Percentiles rank a stretch among this genome's conserved stretches.
Conservation (phyloP, 2,113 vertebrate genomes). For the Tonatia bakeri region DNA sequence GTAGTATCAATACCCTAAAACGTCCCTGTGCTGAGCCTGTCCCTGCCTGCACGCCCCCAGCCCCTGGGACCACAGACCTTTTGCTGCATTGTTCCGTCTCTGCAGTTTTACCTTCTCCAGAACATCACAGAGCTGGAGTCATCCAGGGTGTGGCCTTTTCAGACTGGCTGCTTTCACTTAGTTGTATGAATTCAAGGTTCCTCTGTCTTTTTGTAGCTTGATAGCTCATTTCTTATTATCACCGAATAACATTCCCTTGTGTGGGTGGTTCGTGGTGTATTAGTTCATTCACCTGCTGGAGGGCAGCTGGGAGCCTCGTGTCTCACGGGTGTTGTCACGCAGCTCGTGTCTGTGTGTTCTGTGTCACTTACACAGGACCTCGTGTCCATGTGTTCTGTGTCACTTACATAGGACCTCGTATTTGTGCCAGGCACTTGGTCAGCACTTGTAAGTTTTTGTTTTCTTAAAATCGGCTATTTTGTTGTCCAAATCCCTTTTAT, state of each 20-base stretch:
- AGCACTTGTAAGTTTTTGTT: neutral
- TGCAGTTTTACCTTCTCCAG: too few relatives aligned
- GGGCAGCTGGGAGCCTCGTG: neutral
- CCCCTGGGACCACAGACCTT: neutral
- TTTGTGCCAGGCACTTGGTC: neutral
- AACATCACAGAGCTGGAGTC: fast-evolving
- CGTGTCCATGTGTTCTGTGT: neutral
- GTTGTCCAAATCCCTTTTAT: neutral
- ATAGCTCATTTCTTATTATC: neutral
- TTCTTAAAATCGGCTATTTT: neutral
- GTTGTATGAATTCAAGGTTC: neutral
- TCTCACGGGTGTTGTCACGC: fast-evolving
- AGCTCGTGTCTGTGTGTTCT: fast-evolving
- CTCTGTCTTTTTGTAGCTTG: neutral
- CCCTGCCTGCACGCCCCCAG: neutral
- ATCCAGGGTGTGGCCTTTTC: too few relatives aligned
- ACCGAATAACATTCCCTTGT: neutral
- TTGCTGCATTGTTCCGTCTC: neutral
- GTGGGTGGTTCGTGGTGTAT: too few relatives aligned
- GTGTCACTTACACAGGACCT: neutral
- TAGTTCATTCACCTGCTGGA: neutral
- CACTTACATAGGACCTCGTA: too few relatives aligned
- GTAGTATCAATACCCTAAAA: neutral
- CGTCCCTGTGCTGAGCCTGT: neutral
- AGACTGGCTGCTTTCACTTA: neutral